phyloP scores from a whole-genome alignment of 2,888 invertebrate species.

The Mythimna pallens region DNA sequence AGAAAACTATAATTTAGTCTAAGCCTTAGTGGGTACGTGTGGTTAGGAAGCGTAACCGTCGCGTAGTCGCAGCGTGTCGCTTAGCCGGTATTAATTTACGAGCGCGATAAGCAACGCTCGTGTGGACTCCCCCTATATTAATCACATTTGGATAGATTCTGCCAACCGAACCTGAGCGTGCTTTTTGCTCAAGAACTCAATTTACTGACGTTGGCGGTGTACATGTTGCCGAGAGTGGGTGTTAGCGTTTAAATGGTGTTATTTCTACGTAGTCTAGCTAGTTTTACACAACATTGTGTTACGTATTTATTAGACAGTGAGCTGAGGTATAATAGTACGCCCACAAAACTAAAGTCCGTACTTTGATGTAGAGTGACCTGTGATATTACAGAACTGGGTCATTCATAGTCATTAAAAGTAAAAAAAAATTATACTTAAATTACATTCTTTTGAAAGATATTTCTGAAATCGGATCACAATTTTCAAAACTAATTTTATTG shows the following conservation, averaged over 20 bases:
- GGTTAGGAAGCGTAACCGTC: constrained; percentile 23
- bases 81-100: constrained; percentile 62
- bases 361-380: not conserved
- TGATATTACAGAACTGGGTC: constrained; percentile 17
- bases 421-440: not conserved
- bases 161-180: constrained; percentile 2
- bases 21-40: constrained; percentile 26
- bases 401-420: constrained; percentile 13
- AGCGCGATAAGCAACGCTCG: constrained; percentile 55
- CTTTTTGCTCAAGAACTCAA: constrained; percentile 48
- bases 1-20: constrained; percentile 40
- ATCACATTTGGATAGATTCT: constrained; percentile 49
- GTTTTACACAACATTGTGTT: not conserved
- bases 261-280: not conserved
- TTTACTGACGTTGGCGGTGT: constrained; percentile 14
- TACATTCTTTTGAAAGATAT: constrained; percentile 6
- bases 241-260: not conserved
- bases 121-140: constrained; percentile 51
- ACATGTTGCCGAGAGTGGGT: not conserved
- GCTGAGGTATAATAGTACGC: not conserved
- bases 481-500: constrained; percentile 2
- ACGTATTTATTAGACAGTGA: not conserved
- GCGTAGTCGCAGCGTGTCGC: constrained; percentile 28
- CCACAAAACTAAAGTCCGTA: not conserved
- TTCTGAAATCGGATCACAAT: constrained; percentile 29